Evolutionary conservation across 1,140 invertebrate species (phyloP).

Genomic region (Portunus trituberculatus): DNA sequence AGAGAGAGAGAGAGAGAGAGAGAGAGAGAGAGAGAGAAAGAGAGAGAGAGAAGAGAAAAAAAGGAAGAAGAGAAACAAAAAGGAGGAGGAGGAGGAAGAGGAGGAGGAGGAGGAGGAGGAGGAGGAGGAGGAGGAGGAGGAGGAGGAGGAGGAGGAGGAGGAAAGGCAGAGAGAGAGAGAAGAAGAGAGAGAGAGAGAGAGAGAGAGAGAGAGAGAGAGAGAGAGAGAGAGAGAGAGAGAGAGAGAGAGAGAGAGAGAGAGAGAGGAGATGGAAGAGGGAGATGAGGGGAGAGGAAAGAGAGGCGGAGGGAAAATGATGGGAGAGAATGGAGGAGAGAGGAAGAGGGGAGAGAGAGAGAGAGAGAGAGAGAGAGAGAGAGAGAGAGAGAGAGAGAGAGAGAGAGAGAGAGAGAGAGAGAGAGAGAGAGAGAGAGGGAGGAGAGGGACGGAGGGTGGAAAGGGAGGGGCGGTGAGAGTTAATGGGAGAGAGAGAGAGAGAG

Average conservation of each 20-base stretch:
- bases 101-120: background rate
- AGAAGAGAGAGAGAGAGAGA: background rate
- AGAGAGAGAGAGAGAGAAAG: background rate
- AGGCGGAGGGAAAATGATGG: background rate
- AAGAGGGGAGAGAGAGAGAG: background rate
- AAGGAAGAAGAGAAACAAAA: background rate
- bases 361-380: background rate
- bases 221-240: background rate
- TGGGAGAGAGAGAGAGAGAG: background rate
- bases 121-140: background rate
- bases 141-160: background rate
- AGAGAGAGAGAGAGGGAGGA: background rate
- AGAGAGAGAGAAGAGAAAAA: background rate
- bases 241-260: background rate
- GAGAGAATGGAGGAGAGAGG: conserved; percentile 24
- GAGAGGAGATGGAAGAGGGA: no score
- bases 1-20: background rate
- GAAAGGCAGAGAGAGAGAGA: background rate
- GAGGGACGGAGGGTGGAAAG: background rate
- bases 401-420: background rate
- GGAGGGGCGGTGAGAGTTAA: background rate
- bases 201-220: no score
- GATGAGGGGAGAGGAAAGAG: background rate
- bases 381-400: background rate
- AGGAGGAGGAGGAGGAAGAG: background rate